A percentile compares a stretch with the other conserved stretches of the same genome.
Conservation (phyloP, 2,888 invertebrate genomes). For the Drosophila eohydei region DNA sequence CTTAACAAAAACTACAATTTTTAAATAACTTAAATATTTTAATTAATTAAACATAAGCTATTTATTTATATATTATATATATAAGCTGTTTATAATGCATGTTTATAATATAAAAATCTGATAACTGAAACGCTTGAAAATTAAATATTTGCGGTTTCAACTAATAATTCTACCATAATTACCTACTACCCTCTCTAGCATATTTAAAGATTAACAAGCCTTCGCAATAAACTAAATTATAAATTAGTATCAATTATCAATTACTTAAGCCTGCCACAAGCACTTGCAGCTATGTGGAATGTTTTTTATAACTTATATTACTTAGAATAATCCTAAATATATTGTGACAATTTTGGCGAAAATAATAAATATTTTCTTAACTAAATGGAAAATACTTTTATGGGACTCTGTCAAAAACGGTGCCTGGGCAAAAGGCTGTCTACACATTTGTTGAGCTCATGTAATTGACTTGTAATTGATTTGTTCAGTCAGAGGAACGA, state of each 20-base stretch:
- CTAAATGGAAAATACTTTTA: neutral
- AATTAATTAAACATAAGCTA: too few species aligned
- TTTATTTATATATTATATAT: too few species aligned
- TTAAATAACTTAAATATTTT: neutral
- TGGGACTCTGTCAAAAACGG: constrained; percentile 18
- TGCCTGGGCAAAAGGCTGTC: constrained; percentile 35
- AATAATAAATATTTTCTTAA: neutral
- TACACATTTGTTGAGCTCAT: constrained; percentile 28
- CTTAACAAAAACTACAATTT: neutral
- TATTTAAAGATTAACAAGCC: too few species aligned
- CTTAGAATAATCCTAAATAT: neutral
- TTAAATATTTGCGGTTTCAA: too few species aligned
- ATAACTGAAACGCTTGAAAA: too few species aligned
- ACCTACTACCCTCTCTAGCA: too few species aligned
- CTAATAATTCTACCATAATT: too few species aligned
- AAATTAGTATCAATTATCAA: too few species aligned
- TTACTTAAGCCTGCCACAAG: too few species aligned
- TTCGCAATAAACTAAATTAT: too few species aligned
- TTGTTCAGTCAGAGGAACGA: constrained; percentile 28
- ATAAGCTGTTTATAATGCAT: too few species aligned
- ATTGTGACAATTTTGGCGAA: neutral
- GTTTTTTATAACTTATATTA: constrained; percentile 3
- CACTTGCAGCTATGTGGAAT: neutral
- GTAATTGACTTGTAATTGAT: constrained; percentile 55
- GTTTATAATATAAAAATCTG: too few species aligned